A percentile compares a stretch with the other conserved stretches of the same genome.
phyloP scores from a whole-genome alignment of 2,113 vertebrate genomes.

The Neolamprologus falcicula region DNA sequence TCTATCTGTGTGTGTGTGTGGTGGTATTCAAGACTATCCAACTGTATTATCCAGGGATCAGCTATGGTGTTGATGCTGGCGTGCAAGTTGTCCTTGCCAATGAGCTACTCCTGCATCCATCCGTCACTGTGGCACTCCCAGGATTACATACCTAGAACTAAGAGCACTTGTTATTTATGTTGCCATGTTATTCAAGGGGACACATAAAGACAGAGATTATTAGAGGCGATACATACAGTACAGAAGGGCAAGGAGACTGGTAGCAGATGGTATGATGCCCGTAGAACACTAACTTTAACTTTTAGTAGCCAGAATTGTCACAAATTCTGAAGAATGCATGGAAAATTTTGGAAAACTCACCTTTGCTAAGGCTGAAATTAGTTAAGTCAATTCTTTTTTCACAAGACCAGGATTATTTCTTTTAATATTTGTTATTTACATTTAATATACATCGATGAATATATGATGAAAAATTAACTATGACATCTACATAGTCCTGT shows the following conservation, averaged over 20 bases:
- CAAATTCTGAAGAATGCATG: background rate
- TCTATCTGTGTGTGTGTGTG: background rate
- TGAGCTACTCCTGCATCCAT: conserved; percentile 26
- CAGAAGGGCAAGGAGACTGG: background rate
- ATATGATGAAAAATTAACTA: background rate
- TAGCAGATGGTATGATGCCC: background rate
- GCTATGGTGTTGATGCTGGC: conserved; percentile 35
- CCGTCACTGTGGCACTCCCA: background rate
- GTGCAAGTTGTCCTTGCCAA: conserved; percentile 31
- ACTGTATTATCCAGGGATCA: conserved; percentile 46
- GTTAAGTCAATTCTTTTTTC: background rate
- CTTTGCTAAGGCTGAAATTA: background rate
- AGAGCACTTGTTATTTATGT: conserved; percentile 23
- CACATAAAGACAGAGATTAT: conserved; percentile 1
- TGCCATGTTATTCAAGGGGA: conserved; percentile 6
- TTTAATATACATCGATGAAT: background rate
- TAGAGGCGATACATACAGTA: background rate
- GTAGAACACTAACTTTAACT: background rate
- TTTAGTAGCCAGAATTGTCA: background rate
- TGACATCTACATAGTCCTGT: background rate
- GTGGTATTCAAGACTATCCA: conserved; percentile 24
- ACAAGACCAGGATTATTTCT: background rate
- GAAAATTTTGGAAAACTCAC: background rate
- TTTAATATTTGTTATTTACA: background rate
- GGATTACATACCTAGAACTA: conserved; percentile 33